Conservation (phyloP, 2,113 vertebrate species). For the Grammomys surdaster region DNA sequence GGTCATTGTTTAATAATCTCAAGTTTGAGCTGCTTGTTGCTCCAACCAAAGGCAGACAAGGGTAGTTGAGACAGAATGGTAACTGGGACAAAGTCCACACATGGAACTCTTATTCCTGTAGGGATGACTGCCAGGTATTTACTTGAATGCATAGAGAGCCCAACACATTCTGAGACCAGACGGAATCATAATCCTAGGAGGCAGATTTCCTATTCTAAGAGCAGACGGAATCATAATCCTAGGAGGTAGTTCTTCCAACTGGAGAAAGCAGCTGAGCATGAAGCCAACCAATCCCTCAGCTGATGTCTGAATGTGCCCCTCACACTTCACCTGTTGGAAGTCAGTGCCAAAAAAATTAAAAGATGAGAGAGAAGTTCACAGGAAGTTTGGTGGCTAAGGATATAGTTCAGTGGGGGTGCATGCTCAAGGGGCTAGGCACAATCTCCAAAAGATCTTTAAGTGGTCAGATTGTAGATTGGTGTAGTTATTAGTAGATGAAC, state of each 20-base stretch:
- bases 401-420: background rate
- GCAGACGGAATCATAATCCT: background rate
- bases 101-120: background rate
- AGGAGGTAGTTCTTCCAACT: background rate
- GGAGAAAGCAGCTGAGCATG: background rate
- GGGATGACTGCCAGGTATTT: background rate
- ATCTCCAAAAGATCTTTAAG: background rate
- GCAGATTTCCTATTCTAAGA: background rate
- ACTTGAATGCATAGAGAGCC: background rate
- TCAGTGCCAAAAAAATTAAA: background rate
- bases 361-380: background rate
- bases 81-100: background rate
- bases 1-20: constrained; percentile 2
- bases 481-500: background rate
- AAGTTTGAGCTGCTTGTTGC: background rate
- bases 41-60: background rate
- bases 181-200: background rate
- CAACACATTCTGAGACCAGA: background rate
- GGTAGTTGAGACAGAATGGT: background rate
- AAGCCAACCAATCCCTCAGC: background rate
- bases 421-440: background rate
- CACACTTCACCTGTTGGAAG: background rate
- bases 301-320: too few species aligned
- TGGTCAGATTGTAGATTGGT: background rate
- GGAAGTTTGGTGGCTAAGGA: background rate